Conservation (phyloP, 2,888 invertebrate species). For the Drosophila seclusa region DNA sequence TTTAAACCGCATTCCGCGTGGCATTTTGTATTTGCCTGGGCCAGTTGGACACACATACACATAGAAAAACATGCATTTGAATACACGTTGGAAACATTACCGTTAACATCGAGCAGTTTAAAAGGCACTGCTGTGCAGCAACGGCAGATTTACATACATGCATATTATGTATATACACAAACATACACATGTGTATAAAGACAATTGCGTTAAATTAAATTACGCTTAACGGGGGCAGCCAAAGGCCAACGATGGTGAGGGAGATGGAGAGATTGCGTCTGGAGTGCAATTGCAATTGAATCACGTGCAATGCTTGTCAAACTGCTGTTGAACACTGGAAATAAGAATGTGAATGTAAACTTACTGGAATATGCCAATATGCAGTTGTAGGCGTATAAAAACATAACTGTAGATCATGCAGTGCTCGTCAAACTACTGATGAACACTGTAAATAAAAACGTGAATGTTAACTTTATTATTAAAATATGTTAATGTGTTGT, state of each 20-base stretch:
- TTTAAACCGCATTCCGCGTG: slow-evolving; percentile 78
- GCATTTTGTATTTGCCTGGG: slow-evolving; percentile 49
- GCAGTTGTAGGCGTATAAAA: background rate
- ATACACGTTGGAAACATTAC: slow-evolving; percentile 34
- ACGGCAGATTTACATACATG: slow-evolving; percentile 40
- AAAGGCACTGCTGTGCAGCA: slow-evolving; percentile 40
- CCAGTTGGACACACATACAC: slow-evolving; percentile 34
- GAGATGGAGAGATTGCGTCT: slow-evolving; percentile 3
- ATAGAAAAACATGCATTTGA: slow-evolving; percentile 7
- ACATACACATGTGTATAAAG: slow-evolving; percentile 31
- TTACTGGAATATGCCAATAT: background rate
- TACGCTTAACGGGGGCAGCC: slow-evolving; percentile 65
- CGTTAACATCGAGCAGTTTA: slow-evolving; percentile 50
- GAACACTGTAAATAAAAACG: background rate
- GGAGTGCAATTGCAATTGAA: slow-evolving; percentile 26
- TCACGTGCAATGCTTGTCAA: slow-evolving; percentile 28
- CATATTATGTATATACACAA: slow-evolving; percentile 14
- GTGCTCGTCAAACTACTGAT: background rate
- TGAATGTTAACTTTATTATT: background rate
- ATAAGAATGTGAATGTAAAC: slow-evolving; percentile 1
- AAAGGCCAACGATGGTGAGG: slow-evolving; percentile 53
- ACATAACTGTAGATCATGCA: background rate
- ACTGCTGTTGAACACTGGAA: slow-evolving; percentile 20
- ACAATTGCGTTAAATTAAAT: slow-evolving; percentile 71
- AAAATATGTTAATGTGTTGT: background rate